Base-by-base conservation (phyloP, 1,140 invertebrate genomes). In the Drosophila nikananu region DNA sequence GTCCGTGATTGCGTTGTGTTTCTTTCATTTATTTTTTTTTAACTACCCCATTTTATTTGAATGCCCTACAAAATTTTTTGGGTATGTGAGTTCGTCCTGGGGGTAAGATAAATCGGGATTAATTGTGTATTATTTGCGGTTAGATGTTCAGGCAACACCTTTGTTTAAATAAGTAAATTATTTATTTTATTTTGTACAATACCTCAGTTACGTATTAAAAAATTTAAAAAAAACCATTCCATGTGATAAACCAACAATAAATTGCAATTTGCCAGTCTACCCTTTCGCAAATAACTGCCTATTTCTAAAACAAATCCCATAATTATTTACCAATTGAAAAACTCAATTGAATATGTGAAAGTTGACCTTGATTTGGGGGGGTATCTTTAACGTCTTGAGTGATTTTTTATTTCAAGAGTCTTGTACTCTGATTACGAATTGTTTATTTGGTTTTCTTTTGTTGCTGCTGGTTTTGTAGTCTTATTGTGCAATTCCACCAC, bases 1-100 rank as follows among this genome's bases (percentile, higher is more conserved):
- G 73, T 82, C 74, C 62, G 65, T 77, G 79, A 82, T 67, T 82
- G 73, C 80, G 73, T 63, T 54, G 72, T 54, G 61, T 81, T 82
- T 62, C n/a, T 44, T 77, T 66, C 63, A 44, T 65, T 27, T 42
- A 54, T 39, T 63, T 44, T 30, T 37, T 57, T 49, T 25, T 58
- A 27, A 32, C 59, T 51, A 46, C 19, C 35, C 27, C 13, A 58
- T 66, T 27, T 59, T 30, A 5, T 21, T 51, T 42, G 39, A 8
- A 12, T 57, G 15, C 21, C 35, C 32, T 57, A 10, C 35, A n/a
- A 55, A 39, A 57, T 39, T 23, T 9, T 15, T 57, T 37, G 15
- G 52, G 21, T 23, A 37, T 23, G 8, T 55, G 8, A n/a, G 19
- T 37, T 63, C 4, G 3, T 46, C 30, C 13, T 13, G 15, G 27